Evolutionary conservation across 2,888 invertebrate genomes (phyloP).

Genomic region (Drosophila silvestris): DNA sequence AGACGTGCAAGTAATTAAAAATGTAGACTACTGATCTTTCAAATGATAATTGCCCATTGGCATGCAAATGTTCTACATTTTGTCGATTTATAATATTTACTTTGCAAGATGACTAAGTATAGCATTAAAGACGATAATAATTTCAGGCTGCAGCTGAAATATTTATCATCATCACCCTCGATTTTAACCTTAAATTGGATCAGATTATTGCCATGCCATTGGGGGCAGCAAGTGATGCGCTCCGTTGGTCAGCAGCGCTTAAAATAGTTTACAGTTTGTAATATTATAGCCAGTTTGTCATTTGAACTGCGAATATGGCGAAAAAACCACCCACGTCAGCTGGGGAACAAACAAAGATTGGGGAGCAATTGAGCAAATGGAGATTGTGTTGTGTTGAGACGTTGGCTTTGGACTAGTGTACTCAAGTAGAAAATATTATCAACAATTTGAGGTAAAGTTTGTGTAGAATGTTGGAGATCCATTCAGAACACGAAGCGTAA

Average conservation of each 20-base stretch:
- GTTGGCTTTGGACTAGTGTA: not conserved
- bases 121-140: not conserved
- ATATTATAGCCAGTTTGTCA: conserved; percentile 48
- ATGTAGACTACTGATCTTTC: conserved; percentile 24
- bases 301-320: conserved; percentile 31
- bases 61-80: not conserved
- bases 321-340: conserved; percentile 21
- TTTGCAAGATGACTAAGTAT: not conserved
- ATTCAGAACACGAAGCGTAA: not conserved
- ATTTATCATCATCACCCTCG: not conserved
- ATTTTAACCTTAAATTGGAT: not conserved
- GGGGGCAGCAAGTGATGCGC: conserved; percentile 9
- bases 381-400: not conserved
- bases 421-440: not conserved
- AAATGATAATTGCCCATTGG: conserved; percentile 7
- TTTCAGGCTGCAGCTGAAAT: not conserved
- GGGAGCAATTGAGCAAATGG: not conserved
- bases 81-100: not conserved
- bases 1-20: conserved; percentile 60
- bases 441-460: not conserved
- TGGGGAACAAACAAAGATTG: conserved; percentile 2
- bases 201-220: conserved; percentile 5
- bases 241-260: conserved; percentile 22
- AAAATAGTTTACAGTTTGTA: conserved; percentile 44
- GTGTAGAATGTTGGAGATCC: not conserved